Base-by-base conservation (phyloP, 2,888 invertebrate genomes). In the Andrena haemorrhoa region DNA sequence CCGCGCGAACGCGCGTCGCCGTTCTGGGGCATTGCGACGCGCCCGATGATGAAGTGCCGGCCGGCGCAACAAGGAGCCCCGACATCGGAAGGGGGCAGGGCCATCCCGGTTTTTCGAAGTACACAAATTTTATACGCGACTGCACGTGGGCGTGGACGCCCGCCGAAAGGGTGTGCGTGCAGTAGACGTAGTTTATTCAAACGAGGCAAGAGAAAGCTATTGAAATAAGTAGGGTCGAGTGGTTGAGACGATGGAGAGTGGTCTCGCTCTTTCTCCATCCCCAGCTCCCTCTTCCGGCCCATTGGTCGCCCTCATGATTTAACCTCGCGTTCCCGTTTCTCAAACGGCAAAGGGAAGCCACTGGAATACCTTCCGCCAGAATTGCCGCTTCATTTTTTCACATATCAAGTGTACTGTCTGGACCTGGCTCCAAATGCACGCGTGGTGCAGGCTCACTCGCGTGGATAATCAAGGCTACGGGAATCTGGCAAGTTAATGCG, bases 141-240 rank as follows among this genome's bases (percentile, higher is more conserved):
- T 76, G 69, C 79, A 49, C 71, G 65, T 26, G 56, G 35, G 35
- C 41, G 60, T 35, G 60, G 26, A 47, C 61, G 49, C 29, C n/a
- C 56, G 29, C 56, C 51, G 68, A 68, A 82, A 72, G 75, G 71
- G 72, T 72, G 72, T 68, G 79, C 69, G 74, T 60, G 76, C 56
- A 65, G 61, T 75, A 82, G 89, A 87, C 82, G 82, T 82, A 90
- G 91, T 89, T 93, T 91, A 92, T 92, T 92, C 92, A 92, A 92
- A 92, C 91, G 91, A 91, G 89, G 88, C 89, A 88, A 90, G 89
- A 90, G 90, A 91, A 91, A 91, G 91, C 92, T 91, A 93, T 93
- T 92, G 92, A 92, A 91, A 92, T 92, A 92, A 93, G 93, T 92
- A 93, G 92, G 92, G 91, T 93, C 91, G 92, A 92, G 91, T 91